phyloP scores from a whole-genome alignment of 2,797 vertebrate genomes.

The Xiphophorus birchmanni region DNA sequence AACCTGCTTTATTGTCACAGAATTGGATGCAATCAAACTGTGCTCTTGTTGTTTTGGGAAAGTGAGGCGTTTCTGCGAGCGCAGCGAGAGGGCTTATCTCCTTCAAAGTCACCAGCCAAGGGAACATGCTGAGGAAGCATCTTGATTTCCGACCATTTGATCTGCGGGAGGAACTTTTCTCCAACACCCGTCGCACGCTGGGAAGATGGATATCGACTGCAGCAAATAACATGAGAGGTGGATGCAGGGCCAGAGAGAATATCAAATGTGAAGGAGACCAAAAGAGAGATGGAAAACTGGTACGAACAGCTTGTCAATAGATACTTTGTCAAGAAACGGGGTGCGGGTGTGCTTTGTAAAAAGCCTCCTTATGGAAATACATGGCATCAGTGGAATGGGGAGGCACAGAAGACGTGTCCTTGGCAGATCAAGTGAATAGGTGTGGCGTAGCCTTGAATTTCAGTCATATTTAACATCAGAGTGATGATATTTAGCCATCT shows the following conservation, averaged over 20 bases:
- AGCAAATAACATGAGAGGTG: slow-evolving; percentile 72
- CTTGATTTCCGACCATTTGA: slow-evolving; percentile 79
- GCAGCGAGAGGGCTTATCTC: slow-evolving; percentile 74
- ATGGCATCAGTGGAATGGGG: slow-evolving; percentile 29
- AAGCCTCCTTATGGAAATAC: slow-evolving; percentile 35
- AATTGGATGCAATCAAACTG: slow-evolving; percentile 69
- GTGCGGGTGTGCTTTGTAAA: slow-evolving; percentile 25
- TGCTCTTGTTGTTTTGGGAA: slow-evolving; percentile 69
- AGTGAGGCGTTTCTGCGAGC: slow-evolving; percentile 58
- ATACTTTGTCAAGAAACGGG: slow-evolving; percentile 51
- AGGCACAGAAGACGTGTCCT: slow-evolving; percentile 30
- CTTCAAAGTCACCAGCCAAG: slow-evolving; percentile 78
- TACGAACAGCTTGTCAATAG: slow-evolving; percentile 36
- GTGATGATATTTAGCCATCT: slow-evolving; percentile 17
- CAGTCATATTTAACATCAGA: slow-evolving; percentile 28
- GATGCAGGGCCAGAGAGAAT: slow-evolving; percentile 57
- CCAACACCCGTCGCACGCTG: slow-evolving; percentile 54
- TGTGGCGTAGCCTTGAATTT: slow-evolving; percentile 33
- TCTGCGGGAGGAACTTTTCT: slow-evolving; percentile 73
- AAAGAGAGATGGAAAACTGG: slow-evolving; percentile 33
- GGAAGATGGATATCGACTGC: slow-evolving; percentile 73
- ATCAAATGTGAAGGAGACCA: slow-evolving; percentile 59
- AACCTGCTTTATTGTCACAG: slow-evolving; percentile 61
- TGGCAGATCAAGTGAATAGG: slow-evolving; percentile 33
- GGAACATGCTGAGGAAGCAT: slow-evolving; percentile 75